phyloP scores from a whole-genome alignment of 2,888 invertebrate species.

The Mesorhabditis spiculigera region DNA sequence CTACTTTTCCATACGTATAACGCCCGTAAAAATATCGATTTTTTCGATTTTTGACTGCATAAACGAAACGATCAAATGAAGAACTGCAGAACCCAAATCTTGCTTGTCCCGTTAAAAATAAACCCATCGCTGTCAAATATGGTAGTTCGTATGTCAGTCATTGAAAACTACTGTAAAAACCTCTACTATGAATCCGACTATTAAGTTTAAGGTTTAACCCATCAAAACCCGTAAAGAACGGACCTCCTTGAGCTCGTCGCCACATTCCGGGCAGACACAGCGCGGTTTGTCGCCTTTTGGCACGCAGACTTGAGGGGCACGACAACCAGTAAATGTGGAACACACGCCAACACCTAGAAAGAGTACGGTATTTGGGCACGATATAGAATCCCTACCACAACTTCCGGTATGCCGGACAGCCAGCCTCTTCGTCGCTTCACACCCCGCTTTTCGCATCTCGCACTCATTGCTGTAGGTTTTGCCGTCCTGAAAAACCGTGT shows the following conservation, averaged over 20 bases:
- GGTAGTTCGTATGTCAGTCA: too few species aligned
- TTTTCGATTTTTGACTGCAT: too few species aligned
- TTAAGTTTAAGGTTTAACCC: neutral
- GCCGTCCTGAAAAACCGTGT: constrained; percentile 67
- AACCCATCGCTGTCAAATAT: too few species aligned
- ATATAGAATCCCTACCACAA: constrained; percentile 60
- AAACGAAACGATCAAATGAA: too few species aligned
- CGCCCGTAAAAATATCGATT: too few species aligned
- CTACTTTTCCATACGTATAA: too few species aligned
- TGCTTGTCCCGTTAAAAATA: too few species aligned
- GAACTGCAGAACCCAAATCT: too few species aligned
- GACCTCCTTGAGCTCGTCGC: constrained; percentile 64
- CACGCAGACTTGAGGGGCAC: constrained; percentile 37
- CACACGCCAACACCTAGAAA: constrained; percentile 37
- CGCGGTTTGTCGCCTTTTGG: constrained; percentile 26
- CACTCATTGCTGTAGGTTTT: constrained; percentile 82
- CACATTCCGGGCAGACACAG: constrained; percentile 81
- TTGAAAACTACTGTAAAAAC: too few species aligned
- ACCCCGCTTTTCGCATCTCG: constrained; percentile 68
- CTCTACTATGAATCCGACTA: too few species aligned
- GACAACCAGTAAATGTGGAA: constrained; percentile 33
- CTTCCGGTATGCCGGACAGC: constrained; percentile 62
- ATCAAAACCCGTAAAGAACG: neutral
- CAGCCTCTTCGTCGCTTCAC: constrained; percentile 60
- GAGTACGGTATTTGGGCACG: neutral